Percentiles rank a stretch among this genome's conserved stretches.
Evolutionary conservation across 2,888 invertebrate genomes (phyloP).

Genomic region (Onchidella celtica): DNA sequence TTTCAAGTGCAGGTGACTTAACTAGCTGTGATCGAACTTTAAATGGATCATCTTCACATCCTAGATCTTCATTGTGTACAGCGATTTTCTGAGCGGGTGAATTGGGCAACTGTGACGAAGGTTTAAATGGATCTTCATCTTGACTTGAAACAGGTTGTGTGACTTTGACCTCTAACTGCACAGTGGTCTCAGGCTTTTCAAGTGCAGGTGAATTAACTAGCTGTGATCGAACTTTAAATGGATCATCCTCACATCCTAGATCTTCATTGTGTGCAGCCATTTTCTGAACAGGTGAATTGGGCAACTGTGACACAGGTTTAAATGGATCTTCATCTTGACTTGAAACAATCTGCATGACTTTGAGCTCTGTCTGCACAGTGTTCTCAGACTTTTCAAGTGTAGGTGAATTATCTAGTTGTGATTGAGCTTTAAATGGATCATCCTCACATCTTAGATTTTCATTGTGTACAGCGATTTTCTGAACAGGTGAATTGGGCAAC

Average conservation of each 20-base stretch:
- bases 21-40: background rate
- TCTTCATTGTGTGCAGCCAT: background rate
- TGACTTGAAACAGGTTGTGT: background rate
- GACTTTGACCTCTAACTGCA: no score
- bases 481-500: slow-evolving; percentile 41
- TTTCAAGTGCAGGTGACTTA: background rate
- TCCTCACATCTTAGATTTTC: background rate
- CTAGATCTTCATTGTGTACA: background rate
- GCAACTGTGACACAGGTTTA: slow-evolving; percentile 11
- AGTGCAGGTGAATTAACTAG: slow-evolving; percentile 2
- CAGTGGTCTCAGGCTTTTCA: background rate
- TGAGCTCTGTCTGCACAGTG: background rate
- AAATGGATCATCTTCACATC: background rate
- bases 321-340: slow-evolving; percentile 13
- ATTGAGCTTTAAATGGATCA: background rate
- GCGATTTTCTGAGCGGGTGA: slow-evolving; percentile 21
- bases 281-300: slow-evolving; percentile 28
- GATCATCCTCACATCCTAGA: background rate
- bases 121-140: slow-evolving; percentile 19
- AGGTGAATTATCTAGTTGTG: background rate
- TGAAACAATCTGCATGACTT: no score
- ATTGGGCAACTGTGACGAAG: slow-evolving; percentile 39
- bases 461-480: background rate
- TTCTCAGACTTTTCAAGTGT: background rate
- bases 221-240: slow-evolving; percentile 28